A percentile compares a stretch with the other conserved stretches of the same genome.
Conservation (phyloP, 2,888 invertebrate genomes). For the Meloe dianella region DNA sequence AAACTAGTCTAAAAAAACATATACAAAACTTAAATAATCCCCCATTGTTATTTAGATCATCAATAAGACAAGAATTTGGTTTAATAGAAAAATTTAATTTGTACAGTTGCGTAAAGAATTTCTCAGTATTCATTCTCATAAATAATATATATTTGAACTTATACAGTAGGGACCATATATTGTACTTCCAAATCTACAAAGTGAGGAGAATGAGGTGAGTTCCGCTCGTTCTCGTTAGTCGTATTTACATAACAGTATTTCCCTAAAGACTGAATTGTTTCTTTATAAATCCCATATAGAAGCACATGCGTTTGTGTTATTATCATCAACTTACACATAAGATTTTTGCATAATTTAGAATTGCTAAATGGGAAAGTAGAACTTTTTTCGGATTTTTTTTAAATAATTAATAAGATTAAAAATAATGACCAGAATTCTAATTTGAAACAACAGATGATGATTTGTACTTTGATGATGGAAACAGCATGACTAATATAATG, state of each 20-base stretch:
- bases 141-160: slow-evolving; percentile 27
- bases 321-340: slow-evolving; percentile 41
- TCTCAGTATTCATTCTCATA: background rate
- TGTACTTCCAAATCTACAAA: slow-evolving; percentile 29
- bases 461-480: background rate
- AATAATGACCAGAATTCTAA: no score
- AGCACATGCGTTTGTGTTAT: slow-evolving; percentile 31
- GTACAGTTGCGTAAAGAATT: background rate
- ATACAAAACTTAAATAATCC: no score
- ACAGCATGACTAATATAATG: background rate
- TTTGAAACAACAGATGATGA: background rate
- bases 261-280: slow-evolving; percentile 42
- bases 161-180: slow-evolving; percentile 32
- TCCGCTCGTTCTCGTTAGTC: slow-evolving; percentile 37
- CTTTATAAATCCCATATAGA: slow-evolving; percentile 28
- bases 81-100: background rate
- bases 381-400: background rate
- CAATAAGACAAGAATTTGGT: no score
- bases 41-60: no score
- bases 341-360: background rate
- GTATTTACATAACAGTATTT: slow-evolving; percentile 41
- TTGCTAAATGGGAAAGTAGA: background rate
- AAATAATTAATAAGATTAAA: background rate
- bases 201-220: slow-evolving; percentile 28
- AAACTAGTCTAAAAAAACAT: background rate